Evolutionary conservation across 2,797 vertebrate species (phyloP).

Genomic region (Ctenopoma multispine): DNA sequence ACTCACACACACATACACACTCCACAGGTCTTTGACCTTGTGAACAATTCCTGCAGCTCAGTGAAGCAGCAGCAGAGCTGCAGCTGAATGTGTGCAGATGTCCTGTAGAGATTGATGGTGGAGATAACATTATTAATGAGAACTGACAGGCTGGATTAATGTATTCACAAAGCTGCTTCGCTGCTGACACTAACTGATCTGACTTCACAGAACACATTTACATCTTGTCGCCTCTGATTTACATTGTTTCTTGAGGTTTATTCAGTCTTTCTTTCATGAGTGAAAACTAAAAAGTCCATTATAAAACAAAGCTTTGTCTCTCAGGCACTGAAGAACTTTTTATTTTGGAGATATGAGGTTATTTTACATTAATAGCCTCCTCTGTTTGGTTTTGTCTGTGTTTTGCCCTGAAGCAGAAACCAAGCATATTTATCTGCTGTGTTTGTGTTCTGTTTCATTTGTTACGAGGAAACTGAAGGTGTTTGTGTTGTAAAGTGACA

Average conservation of each 20-base stretch:
- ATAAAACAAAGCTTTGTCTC: not conserved
- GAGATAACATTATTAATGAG: conserved; percentile 46
- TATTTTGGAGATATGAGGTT: not conserved
- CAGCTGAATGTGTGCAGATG: conserved; percentile 37
- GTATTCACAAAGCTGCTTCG: conserved; percentile 25
- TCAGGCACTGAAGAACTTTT: not conserved
- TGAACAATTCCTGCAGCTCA: conserved; percentile 11
- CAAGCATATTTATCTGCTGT: not conserved
- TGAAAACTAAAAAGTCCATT: not conserved
- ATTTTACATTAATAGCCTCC: not conserved
- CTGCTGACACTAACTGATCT: conserved; percentile 24
- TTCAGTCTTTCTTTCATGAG: not conserved
- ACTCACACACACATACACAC: not conserved
- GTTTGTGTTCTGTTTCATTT: not conserved
- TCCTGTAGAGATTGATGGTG: conserved; percentile 45
- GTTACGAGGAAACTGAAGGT: not conserved
- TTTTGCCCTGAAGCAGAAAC: not conserved
- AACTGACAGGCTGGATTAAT: conserved; percentile 43
- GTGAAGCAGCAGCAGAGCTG: conserved; percentile 32
- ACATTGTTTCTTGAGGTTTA: not conserved
- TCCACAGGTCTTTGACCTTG: conserved; percentile 35
- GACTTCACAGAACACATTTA: conserved; percentile 21
- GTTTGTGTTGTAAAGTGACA: not conserved
- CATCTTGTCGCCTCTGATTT: conserved; percentile 1
- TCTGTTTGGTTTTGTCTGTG: not conserved